Evolutionary conservation across 2,113 vertebrate species (phyloP).

Genomic region (Scopus umbretta): DNA sequence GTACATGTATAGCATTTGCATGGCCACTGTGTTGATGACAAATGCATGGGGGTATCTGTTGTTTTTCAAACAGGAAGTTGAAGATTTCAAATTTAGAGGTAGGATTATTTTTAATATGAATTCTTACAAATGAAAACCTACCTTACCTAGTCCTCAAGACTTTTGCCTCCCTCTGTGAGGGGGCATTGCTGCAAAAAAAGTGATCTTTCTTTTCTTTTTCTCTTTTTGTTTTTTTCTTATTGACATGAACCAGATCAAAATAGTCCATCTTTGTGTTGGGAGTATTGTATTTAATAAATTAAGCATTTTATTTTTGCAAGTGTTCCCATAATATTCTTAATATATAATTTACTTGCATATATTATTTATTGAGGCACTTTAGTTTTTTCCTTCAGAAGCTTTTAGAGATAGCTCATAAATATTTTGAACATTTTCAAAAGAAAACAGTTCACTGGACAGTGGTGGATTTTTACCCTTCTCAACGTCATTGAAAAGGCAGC

Average conservation of each 20-base stretch:
- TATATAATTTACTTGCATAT: conserved; percentile 13
- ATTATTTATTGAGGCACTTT: conserved; percentile 22
- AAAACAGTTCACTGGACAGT: conserved; percentile 43
- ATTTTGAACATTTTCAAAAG: conserved; percentile 49
- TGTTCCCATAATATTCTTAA: neutral
- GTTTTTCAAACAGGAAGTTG: neutral
- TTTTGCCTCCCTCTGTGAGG: conserved; percentile 65
- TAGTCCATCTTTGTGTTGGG: conserved; percentile 18
- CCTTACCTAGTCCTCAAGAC: conserved; percentile 48
- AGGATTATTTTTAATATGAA: conserved; percentile 17
- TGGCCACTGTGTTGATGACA: neutral
- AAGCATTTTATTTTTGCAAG: conserved; percentile 58
- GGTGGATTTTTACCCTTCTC: conserved; percentile 51
- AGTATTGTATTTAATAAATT: conserved; percentile 51
- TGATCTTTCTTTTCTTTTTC: neutral
- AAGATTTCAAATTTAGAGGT: conserved; percentile 44
- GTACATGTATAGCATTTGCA: neutral
- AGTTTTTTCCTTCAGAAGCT: conserved; percentile 16
- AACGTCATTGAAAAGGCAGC: conserved; percentile 49
- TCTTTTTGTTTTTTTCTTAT: neutral
- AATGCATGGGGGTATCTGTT: neutral
- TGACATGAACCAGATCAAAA: conserved; percentile 37
- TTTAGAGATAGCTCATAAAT: conserved; percentile 55
- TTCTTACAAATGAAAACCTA: conserved; percentile 6
- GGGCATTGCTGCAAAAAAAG: conserved; percentile 29